phyloP scores from a whole-genome alignment of 1,140 invertebrate species.

The Drosophila sproati region DNA sequence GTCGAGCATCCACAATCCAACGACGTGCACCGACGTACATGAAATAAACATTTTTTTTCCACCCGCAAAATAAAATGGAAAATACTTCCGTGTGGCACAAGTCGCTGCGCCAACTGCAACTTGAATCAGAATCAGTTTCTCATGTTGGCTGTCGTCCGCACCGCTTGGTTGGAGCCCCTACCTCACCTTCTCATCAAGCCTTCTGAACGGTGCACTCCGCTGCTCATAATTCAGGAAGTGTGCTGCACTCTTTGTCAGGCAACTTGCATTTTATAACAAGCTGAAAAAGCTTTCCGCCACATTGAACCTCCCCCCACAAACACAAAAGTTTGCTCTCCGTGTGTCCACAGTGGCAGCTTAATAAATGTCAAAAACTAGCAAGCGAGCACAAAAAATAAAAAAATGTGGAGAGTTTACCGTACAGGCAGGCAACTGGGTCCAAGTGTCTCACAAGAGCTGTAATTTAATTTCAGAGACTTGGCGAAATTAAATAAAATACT shows the following conservation, averaged over 20 bases:
- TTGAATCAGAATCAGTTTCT: conserved; percentile 66
- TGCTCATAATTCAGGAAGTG: conserved; percentile 80
- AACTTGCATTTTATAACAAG: conserved; percentile 73
- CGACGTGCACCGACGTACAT: conserved; percentile 75
- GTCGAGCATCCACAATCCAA: conserved; percentile 51
- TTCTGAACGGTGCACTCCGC: neutral
- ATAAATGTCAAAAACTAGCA: conserved; percentile 66
- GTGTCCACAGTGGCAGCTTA: conserved; percentile 52
- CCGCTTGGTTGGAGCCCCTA: conserved; percentile 26
- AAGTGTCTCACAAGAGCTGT: conserved; percentile 4
- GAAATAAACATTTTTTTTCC: conserved; percentile 75
- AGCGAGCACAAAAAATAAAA: conserved; percentile 5
- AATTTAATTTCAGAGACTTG: conserved; percentile 19
- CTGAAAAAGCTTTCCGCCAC: conserved; percentile 38
- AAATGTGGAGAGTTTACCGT: neutral
- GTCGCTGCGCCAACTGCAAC: conserved; percentile 31
- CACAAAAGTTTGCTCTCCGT: neutral
- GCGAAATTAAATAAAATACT: conserved; percentile 18
- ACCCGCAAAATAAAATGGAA: conserved; percentile 21
- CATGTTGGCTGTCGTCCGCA: conserved; percentile 40
- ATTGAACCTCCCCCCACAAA: neutral
- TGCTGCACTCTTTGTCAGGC: conserved; percentile 58
- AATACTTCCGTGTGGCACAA: conserved; percentile 62
- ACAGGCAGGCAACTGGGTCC: neutral
- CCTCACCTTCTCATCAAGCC: neutral